phyloP scores from a whole-genome alignment of 2,797 vertebrate species.

The Paedocypris micromegethes region DNA sequence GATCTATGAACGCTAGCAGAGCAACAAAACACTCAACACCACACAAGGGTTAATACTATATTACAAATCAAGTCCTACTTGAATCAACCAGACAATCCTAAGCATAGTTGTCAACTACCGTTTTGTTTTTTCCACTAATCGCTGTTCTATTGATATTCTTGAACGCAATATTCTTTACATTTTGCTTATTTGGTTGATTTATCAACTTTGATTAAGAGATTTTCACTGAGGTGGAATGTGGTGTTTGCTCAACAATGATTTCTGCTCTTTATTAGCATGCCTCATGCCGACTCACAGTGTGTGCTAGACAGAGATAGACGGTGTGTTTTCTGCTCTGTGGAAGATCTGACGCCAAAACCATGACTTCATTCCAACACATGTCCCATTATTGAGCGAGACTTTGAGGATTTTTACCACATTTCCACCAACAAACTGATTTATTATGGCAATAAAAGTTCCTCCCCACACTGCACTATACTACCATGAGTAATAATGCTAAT shows the following conservation, averaged over 20 bases:
- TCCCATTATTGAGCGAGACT: constrained; percentile 32
- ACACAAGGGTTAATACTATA: too few species aligned
- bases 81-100: too few species aligned
- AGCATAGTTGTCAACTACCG: too few species aligned
- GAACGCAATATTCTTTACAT: constrained; percentile 30
- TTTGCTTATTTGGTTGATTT: constrained; percentile 32
- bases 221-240: constrained; percentile 30
- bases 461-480: constrained; percentile 9
- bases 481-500: constrained; percentile 20
- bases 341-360: constrained; percentile 35
- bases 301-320: constrained; percentile 10
- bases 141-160: constrained; percentile 22
- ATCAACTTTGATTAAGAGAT: constrained; percentile 40
- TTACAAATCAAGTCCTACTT: too few species aligned
- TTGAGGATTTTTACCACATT: constrained; percentile 47
- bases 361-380: constrained; percentile 31
- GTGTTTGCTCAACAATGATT: constrained; percentile 33
- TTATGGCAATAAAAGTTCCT: constrained; percentile 22
- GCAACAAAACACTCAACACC: too few species aligned
- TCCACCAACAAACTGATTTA: constrained; percentile 41
- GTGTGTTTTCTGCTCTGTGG: constrained; percentile 16
- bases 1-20: too few species aligned
- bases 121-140: constrained; percentile 38
- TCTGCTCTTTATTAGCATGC: constrained; percentile 20
- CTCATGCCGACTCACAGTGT: constrained; percentile 3